phyloP scores from a whole-genome alignment of 1,140 invertebrate genomes.

The Ceratosolen fusciceps region DNA sequence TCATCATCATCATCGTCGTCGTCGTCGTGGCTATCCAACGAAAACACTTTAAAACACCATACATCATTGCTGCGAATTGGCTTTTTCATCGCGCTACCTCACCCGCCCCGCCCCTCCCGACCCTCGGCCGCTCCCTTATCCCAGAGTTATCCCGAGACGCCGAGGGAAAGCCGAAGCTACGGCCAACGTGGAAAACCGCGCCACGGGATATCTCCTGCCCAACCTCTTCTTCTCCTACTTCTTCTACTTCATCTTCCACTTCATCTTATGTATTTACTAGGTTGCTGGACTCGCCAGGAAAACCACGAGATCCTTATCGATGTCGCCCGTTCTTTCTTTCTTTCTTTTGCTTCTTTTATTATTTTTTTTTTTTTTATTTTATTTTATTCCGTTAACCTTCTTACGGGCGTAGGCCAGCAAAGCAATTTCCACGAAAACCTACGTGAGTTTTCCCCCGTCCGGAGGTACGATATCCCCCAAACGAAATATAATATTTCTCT shows the following conservation, averaged over 20 bases:
- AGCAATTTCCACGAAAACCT: constrained; percentile 33
- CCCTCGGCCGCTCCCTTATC: background rate
- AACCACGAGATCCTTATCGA: constrained; percentile 38
- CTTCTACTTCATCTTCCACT: too few relatives aligned
- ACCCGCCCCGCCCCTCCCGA: too few relatives aligned
- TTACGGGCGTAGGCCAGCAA: too few relatives aligned
- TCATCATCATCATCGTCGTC: too few relatives aligned
- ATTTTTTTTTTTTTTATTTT: too few relatives aligned
- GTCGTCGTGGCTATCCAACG: too few relatives aligned
- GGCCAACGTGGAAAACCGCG: background rate
- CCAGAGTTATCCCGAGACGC: background rate
- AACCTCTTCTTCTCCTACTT: constrained; percentile 1
- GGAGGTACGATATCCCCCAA: background rate
- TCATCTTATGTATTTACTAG: too few relatives aligned
- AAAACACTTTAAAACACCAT: constrained; percentile 47
- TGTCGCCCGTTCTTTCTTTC: too few relatives aligned
- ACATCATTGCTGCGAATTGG: constrained; percentile 33
- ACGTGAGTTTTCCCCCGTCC: constrained; percentile 18
- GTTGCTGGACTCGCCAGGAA: background rate
- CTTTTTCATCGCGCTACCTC: constrained; percentile 16
- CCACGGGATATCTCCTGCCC: constrained; percentile 25
- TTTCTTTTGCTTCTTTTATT: too few relatives aligned
- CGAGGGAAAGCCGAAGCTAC: background rate
- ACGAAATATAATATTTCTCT: background rate
- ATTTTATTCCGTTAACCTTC: background rate